Evolutionary conservation across 2,888 invertebrate genomes (phyloP).

Genomic region (Tricholauxania praeusta): DNA sequence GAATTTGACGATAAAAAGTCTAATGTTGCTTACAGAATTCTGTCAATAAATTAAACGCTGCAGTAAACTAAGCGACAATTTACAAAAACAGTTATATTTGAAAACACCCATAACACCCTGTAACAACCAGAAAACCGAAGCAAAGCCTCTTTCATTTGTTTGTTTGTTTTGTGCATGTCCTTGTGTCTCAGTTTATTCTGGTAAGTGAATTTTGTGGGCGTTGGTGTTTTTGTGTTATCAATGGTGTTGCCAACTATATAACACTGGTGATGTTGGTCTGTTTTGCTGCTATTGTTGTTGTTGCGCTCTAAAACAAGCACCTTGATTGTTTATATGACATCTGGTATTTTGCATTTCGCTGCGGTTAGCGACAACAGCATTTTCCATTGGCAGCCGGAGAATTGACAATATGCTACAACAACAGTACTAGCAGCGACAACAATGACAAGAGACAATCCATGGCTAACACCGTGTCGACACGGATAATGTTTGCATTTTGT

Average conservation of each 20-base stretch:
- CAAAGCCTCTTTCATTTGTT: too few relatives aligned
- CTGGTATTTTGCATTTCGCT: constrained; percentile 18
- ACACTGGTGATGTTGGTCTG: constrained; percentile 9
- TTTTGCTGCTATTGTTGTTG: constrained; percentile 5
- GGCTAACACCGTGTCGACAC: constrained; percentile 43
- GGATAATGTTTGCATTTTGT: constrained; percentile 38
- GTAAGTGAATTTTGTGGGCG: background rate
- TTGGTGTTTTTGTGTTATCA: constrained; percentile 2
- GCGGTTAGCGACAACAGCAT: constrained; percentile 1
- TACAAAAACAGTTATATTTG: too few relatives aligned
- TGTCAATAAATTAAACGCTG: too few relatives aligned
- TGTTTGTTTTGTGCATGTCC: too few relatives aligned
- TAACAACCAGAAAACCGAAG: too few relatives aligned
- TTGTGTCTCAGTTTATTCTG: background rate
- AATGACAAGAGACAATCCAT: constrained; percentile 26
- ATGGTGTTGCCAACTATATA: background rate
- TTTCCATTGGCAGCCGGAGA: background rate
- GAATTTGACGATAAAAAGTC: too few relatives aligned
- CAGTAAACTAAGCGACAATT: too few relatives aligned
- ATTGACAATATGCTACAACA: constrained; percentile 10
- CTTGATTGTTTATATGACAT: constrained; percentile 25
- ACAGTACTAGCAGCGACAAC: background rate
- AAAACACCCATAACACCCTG: too few relatives aligned
- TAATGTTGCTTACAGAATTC: too few relatives aligned
- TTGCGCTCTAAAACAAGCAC: background rate